Percentiles rank a stretch among this genome's conserved stretches.
These are phyloP conservation scores for Thysanoteuthis rhombus DNA, from an alignment of 2,888 invertebrate genomes.

Conservation along the genomic window DNA sequence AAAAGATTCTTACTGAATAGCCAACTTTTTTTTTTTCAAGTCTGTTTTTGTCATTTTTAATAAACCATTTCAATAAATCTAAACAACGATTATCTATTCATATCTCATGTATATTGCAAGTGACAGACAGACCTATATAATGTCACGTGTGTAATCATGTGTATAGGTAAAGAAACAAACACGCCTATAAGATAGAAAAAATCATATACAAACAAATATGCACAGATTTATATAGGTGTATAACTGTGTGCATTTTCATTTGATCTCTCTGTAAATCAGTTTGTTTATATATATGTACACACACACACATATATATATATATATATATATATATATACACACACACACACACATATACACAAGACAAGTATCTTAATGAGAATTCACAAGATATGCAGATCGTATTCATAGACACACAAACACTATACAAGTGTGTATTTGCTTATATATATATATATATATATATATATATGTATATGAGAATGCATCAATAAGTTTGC, in stretches of 20 bases:
- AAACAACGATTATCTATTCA: slow-evolving; percentile 12
- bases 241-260: neutral
- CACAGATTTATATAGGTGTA: neutral
- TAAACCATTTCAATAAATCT: neutral
- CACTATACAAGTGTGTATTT: no score
- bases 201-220: neutral
- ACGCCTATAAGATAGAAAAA: neutral
- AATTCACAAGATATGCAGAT: neutral
- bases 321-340: neutral
- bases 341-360: neutral
- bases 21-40: neutral
- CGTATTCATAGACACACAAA: no score
- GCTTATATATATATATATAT: no score
- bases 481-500: no score
- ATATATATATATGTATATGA: no score
- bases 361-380: neutral
- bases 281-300: neutral
- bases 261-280: neutral
- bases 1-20: neutral
- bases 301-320: neutral
- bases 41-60: neutral
- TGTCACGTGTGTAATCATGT: neutral
- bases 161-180: neutral
- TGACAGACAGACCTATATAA: no score
- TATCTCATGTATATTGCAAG: neutral